Conservation (phyloP, 2,888 invertebrate species). For the Rhorus exstirpatorius region DNA sequence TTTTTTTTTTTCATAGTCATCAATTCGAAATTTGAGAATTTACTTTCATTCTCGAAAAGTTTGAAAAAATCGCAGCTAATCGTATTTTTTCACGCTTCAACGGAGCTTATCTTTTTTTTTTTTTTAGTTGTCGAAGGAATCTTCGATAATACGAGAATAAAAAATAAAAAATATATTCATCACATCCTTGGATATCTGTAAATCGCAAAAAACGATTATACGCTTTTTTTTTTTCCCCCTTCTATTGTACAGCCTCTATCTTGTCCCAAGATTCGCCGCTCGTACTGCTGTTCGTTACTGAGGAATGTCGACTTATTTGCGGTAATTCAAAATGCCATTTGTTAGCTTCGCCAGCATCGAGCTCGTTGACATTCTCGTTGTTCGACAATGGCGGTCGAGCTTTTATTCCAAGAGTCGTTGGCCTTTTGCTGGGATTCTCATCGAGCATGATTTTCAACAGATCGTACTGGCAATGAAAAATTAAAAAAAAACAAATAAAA, state of each 20-base stretch:
- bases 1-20: too few relatives aligned
- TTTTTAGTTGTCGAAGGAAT: too few relatives aligned
- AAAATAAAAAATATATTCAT: conserved; percentile 41
- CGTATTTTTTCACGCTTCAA: too few relatives aligned
- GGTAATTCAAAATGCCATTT: conserved; percentile 88
- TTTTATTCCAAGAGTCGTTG: conserved; percentile 91
- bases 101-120: too few relatives aligned
- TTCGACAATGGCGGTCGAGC: conserved; percentile 88
- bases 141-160: not conserved
- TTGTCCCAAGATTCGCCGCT: conserved; percentile 71
- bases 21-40: too few relatives aligned
- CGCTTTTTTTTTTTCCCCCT: not conserved
- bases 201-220: conserved; percentile 5
- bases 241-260: too few relatives aligned
- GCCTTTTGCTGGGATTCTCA: conserved; percentile 90
- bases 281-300: conserved; percentile 78
- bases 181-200: conserved; percentile 48
- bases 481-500: too few relatives aligned
- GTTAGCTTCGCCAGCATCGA: conserved; percentile 83
- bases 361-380: conserved; percentile 78
- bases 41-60: not conserved
- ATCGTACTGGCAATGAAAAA: conserved; percentile 87
- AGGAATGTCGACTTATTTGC: conserved; percentile 80
- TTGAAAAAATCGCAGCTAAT: too few relatives aligned
- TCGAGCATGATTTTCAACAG: conserved; percentile 93